Evolutionary conservation across 2,797 vertebrate genomes (phyloP).

Genomic region (Sebastes itinus): DNA sequence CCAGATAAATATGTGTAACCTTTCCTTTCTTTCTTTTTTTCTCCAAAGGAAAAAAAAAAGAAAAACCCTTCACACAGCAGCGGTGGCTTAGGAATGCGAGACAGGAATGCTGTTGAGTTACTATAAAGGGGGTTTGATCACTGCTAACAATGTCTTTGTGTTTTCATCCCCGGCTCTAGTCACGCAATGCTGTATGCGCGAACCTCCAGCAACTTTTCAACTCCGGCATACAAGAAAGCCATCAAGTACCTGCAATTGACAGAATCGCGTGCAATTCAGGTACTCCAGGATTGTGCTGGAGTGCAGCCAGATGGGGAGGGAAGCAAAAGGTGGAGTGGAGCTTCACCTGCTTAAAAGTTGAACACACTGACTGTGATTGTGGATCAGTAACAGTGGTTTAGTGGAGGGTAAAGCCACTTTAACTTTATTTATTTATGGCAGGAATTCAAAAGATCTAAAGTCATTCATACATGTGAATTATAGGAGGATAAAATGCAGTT

Average conservation of each 20-base stretch:
- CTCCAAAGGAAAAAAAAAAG: constrained; percentile 43
- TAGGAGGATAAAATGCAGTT: neutral
- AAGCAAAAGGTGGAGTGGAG: constrained; percentile 71
- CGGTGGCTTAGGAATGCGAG: constrained; percentile 86
- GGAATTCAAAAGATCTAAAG: neutral
- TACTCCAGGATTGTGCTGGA: constrained; percentile 77
- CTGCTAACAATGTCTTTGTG: constrained; percentile 86
- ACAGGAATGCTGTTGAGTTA: constrained; percentile 87
- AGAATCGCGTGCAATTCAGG: constrained; percentile 84
- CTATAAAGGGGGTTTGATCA: constrained; percentile 84
- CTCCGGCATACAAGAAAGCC: constrained; percentile 74
- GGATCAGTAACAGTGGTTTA: neutral
- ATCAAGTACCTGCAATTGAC: constrained; percentile 83
- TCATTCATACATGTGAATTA: neutral
- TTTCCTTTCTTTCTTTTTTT: constrained; percentile 34
- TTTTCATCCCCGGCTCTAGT: constrained; percentile 81
- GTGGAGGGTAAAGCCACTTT: neutral
- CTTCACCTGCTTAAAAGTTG: constrained; percentile 5
- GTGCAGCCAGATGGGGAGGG: constrained; percentile 55
- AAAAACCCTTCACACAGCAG: constrained; percentile 72
- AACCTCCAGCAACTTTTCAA: constrained; percentile 75
- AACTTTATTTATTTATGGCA: neutral
- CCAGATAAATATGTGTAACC: constrained; percentile 53
- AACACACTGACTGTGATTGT: neutral
- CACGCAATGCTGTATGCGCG: constrained; percentile 80